phyloP scores from a whole-genome alignment of 2,797 vertebrate species.

The Phalloptychus januarius region DNA sequence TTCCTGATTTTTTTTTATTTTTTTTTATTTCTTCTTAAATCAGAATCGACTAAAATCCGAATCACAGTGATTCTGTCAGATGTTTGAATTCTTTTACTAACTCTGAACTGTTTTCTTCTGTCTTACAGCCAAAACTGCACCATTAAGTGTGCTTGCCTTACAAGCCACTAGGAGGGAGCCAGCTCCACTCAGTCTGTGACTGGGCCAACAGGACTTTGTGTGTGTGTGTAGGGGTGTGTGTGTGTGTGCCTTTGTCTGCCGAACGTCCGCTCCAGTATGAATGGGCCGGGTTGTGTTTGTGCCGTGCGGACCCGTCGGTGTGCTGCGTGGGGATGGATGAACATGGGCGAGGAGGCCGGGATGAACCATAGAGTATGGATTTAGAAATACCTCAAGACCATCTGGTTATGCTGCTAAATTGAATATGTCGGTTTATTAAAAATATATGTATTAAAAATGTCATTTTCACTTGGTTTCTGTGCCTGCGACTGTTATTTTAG shows the following conservation, averaged over 20 bases:
- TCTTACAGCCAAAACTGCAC: conserved; percentile 93
- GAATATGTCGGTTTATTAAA: conserved; percentile 84
- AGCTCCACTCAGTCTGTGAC: conserved; percentile 66
- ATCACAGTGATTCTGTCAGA: no score
- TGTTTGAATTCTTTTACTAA: background rate
- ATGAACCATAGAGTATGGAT: conserved; percentile 76
- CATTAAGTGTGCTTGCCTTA: conserved; percentile 89
- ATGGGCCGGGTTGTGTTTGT: conserved; percentile 19
- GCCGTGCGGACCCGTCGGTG: conserved; percentile 40
- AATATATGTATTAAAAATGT: conserved; percentile 81
- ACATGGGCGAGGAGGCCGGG: conserved; percentile 47
- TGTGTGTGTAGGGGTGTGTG: conserved; percentile 3
- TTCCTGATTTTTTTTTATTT: no score
- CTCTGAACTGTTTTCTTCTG: conserved; percentile 28
- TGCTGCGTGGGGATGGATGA: conserved; percentile 42
- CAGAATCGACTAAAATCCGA: no score
- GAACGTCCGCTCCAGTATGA: conserved; percentile 9
- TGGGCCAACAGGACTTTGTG: conserved; percentile 63
- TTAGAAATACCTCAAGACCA: conserved; percentile 95
- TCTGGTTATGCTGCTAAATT: conserved; percentile 92
- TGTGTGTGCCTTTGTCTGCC: background rate
- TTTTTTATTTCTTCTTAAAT: no score
- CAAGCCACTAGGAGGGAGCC: conserved; percentile 77
- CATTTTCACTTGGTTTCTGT: conserved; percentile 72
- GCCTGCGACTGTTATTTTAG: background rate